Evolutionary conservation across 2,113 vertebrate genomes (phyloP).

Genomic region (Gymnarchus niloticus): DNA sequence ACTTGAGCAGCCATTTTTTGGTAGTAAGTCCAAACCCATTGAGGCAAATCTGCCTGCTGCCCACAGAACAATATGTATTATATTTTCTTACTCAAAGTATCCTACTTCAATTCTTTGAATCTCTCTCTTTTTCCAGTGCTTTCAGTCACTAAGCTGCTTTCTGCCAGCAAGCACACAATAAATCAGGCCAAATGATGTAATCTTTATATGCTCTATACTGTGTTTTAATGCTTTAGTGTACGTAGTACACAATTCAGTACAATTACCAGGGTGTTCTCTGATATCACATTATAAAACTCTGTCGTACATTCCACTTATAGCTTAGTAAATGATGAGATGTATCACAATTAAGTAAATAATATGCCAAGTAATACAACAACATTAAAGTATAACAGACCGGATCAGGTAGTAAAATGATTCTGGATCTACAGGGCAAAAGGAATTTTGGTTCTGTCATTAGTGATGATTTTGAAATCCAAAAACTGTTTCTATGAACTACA

Average conservation of each 20-base stretch:
- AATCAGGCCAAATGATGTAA: conserved; percentile 14
- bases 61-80: not conserved
- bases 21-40: not conserved
- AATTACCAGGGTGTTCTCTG: not conserved
- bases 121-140: not conserved
- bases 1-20: not conserved
- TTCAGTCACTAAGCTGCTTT: not conserved
- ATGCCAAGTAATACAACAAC: not conserved
- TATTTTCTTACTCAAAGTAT: not conserved
- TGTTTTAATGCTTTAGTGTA: conserved; percentile 6
- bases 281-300: conserved; percentile 11
- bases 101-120: not conserved
- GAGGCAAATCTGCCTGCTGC: not conserved
- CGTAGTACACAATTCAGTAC: not conserved
- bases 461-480: not conserved
- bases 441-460: not conserved
- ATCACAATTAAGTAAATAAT: not conserved
- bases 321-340: not conserved
- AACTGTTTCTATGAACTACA: not conserved
- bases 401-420: not conserved
- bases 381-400: not conserved
- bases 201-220: not conserved
- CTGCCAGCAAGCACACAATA: not conserved
- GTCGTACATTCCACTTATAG: not conserved
- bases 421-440: not conserved